Evolutionary conservation across 30 jellyfish, hydroid and myxozoan species (phyloP).

Genomic region (Aurelia coerulea): DNA sequence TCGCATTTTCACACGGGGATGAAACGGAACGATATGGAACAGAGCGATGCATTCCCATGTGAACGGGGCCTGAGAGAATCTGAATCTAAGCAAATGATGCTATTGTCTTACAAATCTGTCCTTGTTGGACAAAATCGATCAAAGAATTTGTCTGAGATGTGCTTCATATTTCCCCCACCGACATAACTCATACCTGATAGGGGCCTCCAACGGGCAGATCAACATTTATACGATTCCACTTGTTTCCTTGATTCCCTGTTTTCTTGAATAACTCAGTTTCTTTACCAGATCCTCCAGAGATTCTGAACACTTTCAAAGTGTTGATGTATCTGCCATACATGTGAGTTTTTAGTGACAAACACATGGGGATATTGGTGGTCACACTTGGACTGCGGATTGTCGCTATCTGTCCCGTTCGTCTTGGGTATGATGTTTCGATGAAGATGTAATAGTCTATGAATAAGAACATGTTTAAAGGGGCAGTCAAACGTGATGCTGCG

Average conservation of each 20-base stretch:
- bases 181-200: neutral
- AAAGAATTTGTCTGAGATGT: too few relatives aligned
- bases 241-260: conserved; percentile 44
- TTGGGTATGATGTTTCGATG: conserved; percentile 61
- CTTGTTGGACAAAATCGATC: too few relatives aligned
- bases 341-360: conserved; percentile 34
- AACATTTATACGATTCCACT: conserved; percentile 1
- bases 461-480: neutral
- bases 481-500: too few relatives aligned
- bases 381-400: conserved; percentile 40
- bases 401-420: conserved; percentile 41
- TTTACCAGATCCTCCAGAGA: neutral
- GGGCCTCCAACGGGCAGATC: conserved; percentile 39
- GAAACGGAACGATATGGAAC: too few relatives aligned
- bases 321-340: conserved; percentile 29
- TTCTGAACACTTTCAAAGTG: neutral
- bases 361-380: conserved; percentile 7
- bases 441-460: conserved; percentile 38
- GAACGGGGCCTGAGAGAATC: too few relatives aligned
- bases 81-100: too few relatives aligned
- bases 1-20: too few relatives aligned
- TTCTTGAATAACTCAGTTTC: neutral
- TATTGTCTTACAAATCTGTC: too few relatives aligned
- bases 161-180: too few relatives aligned
- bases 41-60: too few relatives aligned